phyloP scores from a whole-genome alignment of 92 coral and sea anemone genomes.

The Porites rus region DNA sequence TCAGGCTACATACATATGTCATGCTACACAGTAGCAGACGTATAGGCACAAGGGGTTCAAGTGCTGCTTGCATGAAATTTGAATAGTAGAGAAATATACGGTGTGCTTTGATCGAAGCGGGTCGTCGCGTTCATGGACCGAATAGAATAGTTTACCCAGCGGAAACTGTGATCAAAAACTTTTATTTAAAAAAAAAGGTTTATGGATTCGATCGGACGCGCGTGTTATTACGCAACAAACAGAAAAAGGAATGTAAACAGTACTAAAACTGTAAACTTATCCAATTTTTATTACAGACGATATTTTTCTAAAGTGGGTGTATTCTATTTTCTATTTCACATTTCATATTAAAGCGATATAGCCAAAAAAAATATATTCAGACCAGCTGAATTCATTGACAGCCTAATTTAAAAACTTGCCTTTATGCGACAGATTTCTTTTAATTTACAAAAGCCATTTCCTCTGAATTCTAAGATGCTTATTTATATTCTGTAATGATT shows the following conservation, averaged over 20 bases:
- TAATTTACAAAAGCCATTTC: constrained; percentile 23
- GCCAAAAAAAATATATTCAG: constrained; percentile 21
- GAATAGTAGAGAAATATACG: not conserved
- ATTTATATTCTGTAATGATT: not conserved
- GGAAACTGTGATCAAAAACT: too few relatives aligned
- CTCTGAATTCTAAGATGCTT: constrained; percentile 5
- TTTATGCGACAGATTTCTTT: not conserved
- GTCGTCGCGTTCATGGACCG: too few relatives aligned
- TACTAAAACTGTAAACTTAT: constrained; percentile 17
- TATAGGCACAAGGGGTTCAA: not conserved
- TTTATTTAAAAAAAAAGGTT: too few relatives aligned
- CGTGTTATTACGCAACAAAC: constrained; percentile 15
- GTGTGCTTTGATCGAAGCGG: not conserved
- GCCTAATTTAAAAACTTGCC: constrained; percentile 8
- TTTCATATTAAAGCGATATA: constrained; percentile 19
- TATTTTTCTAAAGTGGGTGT: not conserved
- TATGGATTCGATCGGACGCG: not conserved
- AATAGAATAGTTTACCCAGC: too few relatives aligned
- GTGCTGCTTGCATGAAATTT: not conserved
- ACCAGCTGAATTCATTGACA: constrained; percentile 44
- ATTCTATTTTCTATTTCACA: constrained; percentile 3
- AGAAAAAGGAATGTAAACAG: not conserved
- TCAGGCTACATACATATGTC: not conserved
- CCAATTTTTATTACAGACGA: constrained; percentile 9
- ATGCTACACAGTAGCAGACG: not conserved